These are phyloP conservation scores for Chloebia gouldiae DNA, from an alignment of 2,113 vertebrate genomes.

Conservation along the genomic window DNA sequence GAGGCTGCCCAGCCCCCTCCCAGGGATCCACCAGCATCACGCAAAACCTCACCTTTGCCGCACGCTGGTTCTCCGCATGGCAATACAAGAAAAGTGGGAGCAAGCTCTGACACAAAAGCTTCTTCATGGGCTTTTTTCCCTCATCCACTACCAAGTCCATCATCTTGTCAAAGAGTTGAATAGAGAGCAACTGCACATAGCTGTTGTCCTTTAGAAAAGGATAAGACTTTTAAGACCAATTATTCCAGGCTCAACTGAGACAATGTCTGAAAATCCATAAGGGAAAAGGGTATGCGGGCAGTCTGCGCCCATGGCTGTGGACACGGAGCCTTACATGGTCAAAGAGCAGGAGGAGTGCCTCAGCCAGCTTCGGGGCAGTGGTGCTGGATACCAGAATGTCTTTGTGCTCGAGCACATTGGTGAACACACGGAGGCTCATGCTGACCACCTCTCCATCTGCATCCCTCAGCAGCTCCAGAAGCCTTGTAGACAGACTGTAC, in stretches of 20 bases:
- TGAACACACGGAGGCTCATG: not conserved
- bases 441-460: not conserved
- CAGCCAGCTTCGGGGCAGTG: not conserved
- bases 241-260: rapidly evolving
- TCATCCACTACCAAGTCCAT: too few relatives aligned
- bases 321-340: not conserved
- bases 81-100: too few relatives aligned
- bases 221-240: too few relatives aligned
- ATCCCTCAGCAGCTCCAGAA: not conserved
- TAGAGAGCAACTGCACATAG: too few relatives aligned
- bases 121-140: too few relatives aligned
- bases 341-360: not conserved
- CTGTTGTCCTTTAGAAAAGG: too few relatives aligned
- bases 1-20: too few relatives aligned
- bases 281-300: not conserved
- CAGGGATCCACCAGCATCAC: too few relatives aligned
- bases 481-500: rapidly evolving
- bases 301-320: rapidly evolving
- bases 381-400: not conserved
- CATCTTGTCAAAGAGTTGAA: too few relatives aligned
- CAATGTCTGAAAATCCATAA: not conserved
- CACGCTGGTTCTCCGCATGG: too few relatives aligned
- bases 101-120: too few relatives aligned
- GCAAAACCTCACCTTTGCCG: too few relatives aligned
- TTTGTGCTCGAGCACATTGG: rapidly evolving